phyloP scores from a whole-genome alignment of 2,888 invertebrate species.

The Alviniconcha strummeri region DNA sequence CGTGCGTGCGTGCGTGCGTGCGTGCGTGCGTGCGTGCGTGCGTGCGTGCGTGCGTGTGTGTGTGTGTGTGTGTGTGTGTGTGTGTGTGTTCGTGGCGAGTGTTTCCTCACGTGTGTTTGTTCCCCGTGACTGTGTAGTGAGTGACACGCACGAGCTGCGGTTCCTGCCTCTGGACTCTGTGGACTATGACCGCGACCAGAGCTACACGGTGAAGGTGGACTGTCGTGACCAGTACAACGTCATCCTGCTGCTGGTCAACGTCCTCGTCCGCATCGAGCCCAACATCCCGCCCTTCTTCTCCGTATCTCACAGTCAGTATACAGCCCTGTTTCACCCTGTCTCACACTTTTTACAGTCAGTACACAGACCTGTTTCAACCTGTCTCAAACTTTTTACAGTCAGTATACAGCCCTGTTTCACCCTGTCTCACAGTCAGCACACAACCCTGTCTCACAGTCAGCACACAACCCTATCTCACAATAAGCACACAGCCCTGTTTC shows the following conservation, averaged over 20 bases:
- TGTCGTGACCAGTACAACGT: slow-evolving; percentile 12
- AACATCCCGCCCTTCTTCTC: slow-evolving; percentile 14
- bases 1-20: neutral
- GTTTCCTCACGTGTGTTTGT: neutral
- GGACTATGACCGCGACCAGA: slow-evolving; percentile 2
- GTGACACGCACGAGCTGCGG: neutral
- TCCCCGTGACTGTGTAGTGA: no score
- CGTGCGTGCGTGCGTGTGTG: neutral
- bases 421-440: no score
- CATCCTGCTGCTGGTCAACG: neutral
- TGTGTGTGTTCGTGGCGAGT: neutral
- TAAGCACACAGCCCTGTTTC: no score
- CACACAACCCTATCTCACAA: no score
- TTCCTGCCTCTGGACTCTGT: slow-evolving; percentile 3
- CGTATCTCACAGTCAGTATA: neutral
- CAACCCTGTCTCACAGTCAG: no score
- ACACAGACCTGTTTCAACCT: no score
- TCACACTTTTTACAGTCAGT: no score
- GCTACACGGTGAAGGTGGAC: slow-evolving; percentile 18
- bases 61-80: slow-evolving; percentile 1
- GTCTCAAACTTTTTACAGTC: no score
- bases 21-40: neutral
- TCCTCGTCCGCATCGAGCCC: slow-evolving; percentile 7
- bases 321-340: no score
- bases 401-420: no score